Conservation (phyloP, 2,113 vertebrate species). For the Hemibagrus wyckioides region DNA sequence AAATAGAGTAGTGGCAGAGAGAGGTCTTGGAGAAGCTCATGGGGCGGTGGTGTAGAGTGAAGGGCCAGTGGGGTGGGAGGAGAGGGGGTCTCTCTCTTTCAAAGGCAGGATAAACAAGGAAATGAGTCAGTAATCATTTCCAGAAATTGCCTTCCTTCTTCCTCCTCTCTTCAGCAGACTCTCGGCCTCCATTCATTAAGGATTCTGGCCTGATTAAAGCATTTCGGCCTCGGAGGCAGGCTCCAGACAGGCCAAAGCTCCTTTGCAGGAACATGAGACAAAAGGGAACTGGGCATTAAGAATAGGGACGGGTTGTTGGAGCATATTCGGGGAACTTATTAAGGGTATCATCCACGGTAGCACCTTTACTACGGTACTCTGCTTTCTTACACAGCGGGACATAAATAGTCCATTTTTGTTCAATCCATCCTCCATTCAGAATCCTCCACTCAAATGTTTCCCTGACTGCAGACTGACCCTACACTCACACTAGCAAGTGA, state of each 20-base stretch:
- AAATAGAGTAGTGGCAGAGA: conserved; percentile 45
- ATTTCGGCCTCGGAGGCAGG: conserved; percentile 59
- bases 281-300: conserved; percentile 38
- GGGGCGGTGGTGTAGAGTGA: conserved; percentile 63
- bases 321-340: background rate
- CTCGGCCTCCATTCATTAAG: conserved; percentile 74
- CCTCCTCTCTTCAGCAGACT: conserved; percentile 65
- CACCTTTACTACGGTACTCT: conserved; percentile 4
- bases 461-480: background rate
- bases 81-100: conserved; percentile 63
- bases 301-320: conserved; percentile 19
- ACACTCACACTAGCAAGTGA: background rate
- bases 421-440: background rate
- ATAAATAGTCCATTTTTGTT: background rate
- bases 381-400: background rate
- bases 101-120: conserved; percentile 80
- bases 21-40: conserved; percentile 41
- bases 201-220: conserved; percentile 76
- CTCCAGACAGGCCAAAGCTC: conserved; percentile 41
- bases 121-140: conserved; percentile 83
- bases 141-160: conserved; percentile 78
- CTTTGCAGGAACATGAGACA: conserved; percentile 48
- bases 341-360: conserved; percentile 9
- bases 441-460: background rate
- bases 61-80: conserved; percentile 61